A percentile compares a stretch with the other conserved stretches of the same genome.
Conservation (phyloP, 2,888 invertebrate species). For the Hypselothyrea guttata region DNA sequence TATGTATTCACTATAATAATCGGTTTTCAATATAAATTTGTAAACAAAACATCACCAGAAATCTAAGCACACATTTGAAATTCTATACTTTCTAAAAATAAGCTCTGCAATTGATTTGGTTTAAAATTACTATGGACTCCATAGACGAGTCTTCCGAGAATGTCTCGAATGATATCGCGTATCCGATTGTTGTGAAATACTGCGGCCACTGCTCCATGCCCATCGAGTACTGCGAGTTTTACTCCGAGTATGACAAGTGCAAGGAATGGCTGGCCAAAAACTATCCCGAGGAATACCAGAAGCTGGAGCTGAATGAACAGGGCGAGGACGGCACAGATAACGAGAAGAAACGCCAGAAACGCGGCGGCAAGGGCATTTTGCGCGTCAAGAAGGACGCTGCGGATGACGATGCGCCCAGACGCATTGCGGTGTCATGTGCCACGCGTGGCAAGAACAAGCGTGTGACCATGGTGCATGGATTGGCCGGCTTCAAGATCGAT, state of each 20-base stretch:
- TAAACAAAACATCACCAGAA: background rate
- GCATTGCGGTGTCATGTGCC: slow-evolving; percentile 24
- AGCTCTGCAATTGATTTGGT: slow-evolving; percentile 10
- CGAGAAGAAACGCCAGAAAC: slow-evolving; percentile 41
- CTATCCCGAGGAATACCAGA: slow-evolving; percentile 38
- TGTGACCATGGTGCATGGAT: slow-evolving; percentile 35
- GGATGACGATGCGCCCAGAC: slow-evolving; percentile 23
- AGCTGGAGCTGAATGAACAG: slow-evolving; percentile 13
- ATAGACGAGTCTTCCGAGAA: background rate
- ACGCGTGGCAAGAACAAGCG: slow-evolving; percentile 47
- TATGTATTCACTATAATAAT: too few species aligned
- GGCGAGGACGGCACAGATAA: slow-evolving; percentile 11
- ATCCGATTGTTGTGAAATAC: slow-evolving; percentile 43
- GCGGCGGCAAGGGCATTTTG: slow-evolving; percentile 37
- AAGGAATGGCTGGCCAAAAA: slow-evolving; percentile 42
- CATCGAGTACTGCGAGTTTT: slow-evolving; percentile 46
- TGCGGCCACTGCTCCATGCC: slow-evolving; percentile 47
- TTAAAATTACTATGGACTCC: slow-evolving; percentile 28
- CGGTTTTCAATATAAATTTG: too few species aligned
- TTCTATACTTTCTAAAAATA: slow-evolving; percentile 1
- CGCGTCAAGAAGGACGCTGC: slow-evolving; percentile 27
- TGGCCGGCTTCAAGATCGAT: slow-evolving; percentile 37
- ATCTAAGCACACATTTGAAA: slow-evolving; percentile 16
- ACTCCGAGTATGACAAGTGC: slow-evolving; percentile 44
- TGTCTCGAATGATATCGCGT: slow-evolving; percentile 8